Base-by-base conservation (phyloP, 2,888 invertebrate genomes). In the Pandemis corylana region DNA sequence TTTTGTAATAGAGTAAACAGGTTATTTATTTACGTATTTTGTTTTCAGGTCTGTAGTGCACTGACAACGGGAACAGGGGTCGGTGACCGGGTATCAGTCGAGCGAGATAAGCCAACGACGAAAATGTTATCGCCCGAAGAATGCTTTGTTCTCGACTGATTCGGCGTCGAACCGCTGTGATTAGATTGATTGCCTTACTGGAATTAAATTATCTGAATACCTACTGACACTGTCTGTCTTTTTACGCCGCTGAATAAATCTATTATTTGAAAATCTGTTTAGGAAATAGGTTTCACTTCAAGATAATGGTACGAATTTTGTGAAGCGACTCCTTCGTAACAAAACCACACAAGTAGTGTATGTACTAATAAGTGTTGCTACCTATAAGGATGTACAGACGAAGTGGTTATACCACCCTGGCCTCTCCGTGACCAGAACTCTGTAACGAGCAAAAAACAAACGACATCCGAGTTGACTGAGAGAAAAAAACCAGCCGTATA, bases 381-480 rank as follows among this genome's bases (percentile, higher is more conserved):
- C 12, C 28, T 59, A 77, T 68, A 75, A 74, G 75, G 71, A 77
- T 75, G 65, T 67, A 36, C 41, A 49, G 80, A 67, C 72, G 77
- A 83, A 84, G 83, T 79, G 81, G 86, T 88, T 83, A 82, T 80
- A 86, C 87, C 83, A 80, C 81, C 84, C 84, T 85, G 88, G 91
- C 90, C 91, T 85, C 89, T 80, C 85, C 84, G 91, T 92, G 91
- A 93, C 90, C 87, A 89, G 86, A 82, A 85, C 89, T 84, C 80
- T 75, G 88, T 91, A 92, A 92, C 91, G 90, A 93, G 92, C 92
- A 93, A 93, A 93, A 93, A 92, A 87, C 85, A 84, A 86, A 85
- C 88, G 87, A 89, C 90, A 90, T 87, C 86, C 86, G 83, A 86
- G 78, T 76, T 86, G 83, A 86, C 78, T 76, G 78, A 80, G 84